Conservation (phyloP, 2,888 invertebrate species). For the Apamea monoglypha region DNA sequence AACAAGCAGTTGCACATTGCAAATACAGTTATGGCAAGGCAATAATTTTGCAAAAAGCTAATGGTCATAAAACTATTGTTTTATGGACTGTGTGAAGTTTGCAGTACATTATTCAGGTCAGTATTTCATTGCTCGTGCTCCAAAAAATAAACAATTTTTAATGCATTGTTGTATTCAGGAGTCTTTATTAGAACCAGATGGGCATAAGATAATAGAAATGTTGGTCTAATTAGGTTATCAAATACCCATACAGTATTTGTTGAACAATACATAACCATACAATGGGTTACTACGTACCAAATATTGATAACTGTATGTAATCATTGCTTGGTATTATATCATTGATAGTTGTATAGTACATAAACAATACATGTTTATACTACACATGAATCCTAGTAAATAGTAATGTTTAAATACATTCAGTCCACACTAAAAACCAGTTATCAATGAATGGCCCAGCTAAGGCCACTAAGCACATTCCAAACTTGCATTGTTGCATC, state of each 20-base stretch:
- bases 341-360: constrained; percentile 43
- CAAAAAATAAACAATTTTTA: constrained; percentile 20
- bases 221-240: constrained; percentile 38
- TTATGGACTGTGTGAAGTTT: constrained; percentile 44
- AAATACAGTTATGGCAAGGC: constrained; percentile 40
- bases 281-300: constrained; percentile 47
- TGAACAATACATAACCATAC: constrained; percentile 39
- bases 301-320: constrained; percentile 51
- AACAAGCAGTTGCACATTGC: constrained; percentile 14
- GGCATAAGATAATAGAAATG: neutral
- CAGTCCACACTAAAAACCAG: constrained; percentile 50
- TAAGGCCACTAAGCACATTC: constrained; percentile 49
- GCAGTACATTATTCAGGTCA: constrained; percentile 50
- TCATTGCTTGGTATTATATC: constrained; percentile 52
- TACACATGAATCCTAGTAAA: constrained; percentile 59
- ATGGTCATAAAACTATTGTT: constrained; percentile 43
- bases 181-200: constrained; percentile 1
- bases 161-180: neutral
- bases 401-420: constrained; percentile 47
- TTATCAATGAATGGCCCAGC: constrained; percentile 58
- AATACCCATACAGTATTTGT: constrained; percentile 21
- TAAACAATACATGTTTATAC: constrained; percentile 66
- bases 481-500: constrained; percentile 57
- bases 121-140: constrained; percentile 9
- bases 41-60: constrained; percentile 34